Conservation (phyloP, 2,888 invertebrate genomes). For the Drosophila mimica region DNA sequence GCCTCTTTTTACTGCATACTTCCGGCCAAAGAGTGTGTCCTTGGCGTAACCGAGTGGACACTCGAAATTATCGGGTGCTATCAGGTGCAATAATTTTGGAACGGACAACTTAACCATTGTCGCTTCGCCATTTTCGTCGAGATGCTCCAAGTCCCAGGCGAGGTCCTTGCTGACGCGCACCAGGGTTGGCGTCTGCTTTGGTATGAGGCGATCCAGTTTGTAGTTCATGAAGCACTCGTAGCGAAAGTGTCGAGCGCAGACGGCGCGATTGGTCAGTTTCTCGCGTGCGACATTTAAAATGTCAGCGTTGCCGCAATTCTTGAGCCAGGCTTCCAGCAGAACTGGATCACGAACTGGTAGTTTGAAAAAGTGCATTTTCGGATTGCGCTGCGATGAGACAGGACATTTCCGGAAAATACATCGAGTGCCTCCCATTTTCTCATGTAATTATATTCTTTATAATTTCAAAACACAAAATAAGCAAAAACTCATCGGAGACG, state of each 20-base stretch:
- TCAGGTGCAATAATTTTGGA: conserved; percentile 66
- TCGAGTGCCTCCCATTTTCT: conserved; percentile 86
- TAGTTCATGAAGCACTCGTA: conserved; percentile 85
- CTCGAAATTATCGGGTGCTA: conserved; percentile 70
- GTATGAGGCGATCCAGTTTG: conserved; percentile 85
- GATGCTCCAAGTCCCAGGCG: conserved; percentile 74
- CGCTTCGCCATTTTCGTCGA: conserved; percentile 61
- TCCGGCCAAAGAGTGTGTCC: conserved; percentile 26
- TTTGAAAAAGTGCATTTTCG: conserved; percentile 86
- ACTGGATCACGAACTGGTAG: conserved; percentile 84
- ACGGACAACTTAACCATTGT: conserved; percentile 51
- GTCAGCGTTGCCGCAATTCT: conserved; percentile 57
- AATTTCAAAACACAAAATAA: conserved; percentile 10
- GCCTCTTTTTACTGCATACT: conserved; percentile 20
- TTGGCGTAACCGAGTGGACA: conserved; percentile 63
- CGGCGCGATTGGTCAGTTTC: conserved; percentile 85
- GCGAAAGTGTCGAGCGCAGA: conserved; percentile 86
- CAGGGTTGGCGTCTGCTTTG: conserved; percentile 86
- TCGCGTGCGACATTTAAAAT: conserved; percentile 81
- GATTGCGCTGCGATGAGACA: conserved; percentile 84
- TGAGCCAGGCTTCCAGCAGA: conserved; percentile 69
- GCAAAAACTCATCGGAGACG: not conserved
- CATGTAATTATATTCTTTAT: not conserved
- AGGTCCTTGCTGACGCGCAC: conserved; percentile 65
- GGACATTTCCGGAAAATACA: conserved; percentile 86